Base-by-base conservation (phyloP, 1,140 invertebrate genomes). In the Euura saliciscinereae region DNA sequence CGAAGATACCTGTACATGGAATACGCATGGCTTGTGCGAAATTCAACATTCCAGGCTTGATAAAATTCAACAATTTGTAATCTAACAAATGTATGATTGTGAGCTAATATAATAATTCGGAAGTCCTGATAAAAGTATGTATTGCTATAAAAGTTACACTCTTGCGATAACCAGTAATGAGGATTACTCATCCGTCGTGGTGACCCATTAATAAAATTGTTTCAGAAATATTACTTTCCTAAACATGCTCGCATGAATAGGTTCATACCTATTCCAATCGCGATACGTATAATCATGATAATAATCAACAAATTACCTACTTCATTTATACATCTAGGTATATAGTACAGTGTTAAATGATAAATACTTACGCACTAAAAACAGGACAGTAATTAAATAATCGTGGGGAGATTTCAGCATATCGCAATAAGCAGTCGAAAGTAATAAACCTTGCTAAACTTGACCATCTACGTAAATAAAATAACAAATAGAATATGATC, bases 311-410 rank as follows among this genome's bases (percentile, higher is more conserved):
- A n/a, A 59, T 59, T 59, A 3, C n/a, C n/a, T 59, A 59, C 2
- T 8, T 2, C 51, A 59, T 59, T 11, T 59, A 59, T 3, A 59
- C 51, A 8, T 8, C 5, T 59, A 8, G 8, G 5, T 59, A n/a
- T 59, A 59, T 8, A 59, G 51, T 11, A 59, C 28, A 28, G 28
- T 28, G 28, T 28, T 28, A 28, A 28, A 28, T 28, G 28, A 28
- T 28, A 28, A 28, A 28, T 28, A 28, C 28, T 28, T 28, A 28
- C 28, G 0, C 28, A 28, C 28, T 28, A 28, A 28, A 28, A 28
- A 28, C 65, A 76, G 66, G 66, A 66, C 51, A 71, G 72, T 75
- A 78, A 71, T 80, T 76, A 76, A 73, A 73, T 43, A 70, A 74
- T 73, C 66, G 77, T 74, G 66, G 75, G 71, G 68, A n/a, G 10